A percentile compares a stretch with the other conserved stretches of the same genome.
These are phyloP conservation scores for Lepus timidus DNA, from an alignment of 2,113 vertebrate genomes.

Conservation along the genomic window DNA sequence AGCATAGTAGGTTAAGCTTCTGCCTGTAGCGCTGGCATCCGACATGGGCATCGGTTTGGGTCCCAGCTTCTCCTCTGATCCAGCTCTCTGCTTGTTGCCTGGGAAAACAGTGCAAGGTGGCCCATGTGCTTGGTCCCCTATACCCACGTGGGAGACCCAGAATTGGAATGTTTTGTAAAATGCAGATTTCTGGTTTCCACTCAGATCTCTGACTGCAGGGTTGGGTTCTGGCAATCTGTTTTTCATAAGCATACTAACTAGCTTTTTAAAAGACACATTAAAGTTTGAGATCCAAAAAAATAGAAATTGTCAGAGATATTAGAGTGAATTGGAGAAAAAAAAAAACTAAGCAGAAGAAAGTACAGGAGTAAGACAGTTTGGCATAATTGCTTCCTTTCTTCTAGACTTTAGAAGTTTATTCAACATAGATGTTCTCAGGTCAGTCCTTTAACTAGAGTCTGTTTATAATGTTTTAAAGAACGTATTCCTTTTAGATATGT, in stretches of 20 bases:
- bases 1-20: too few relatives aligned
- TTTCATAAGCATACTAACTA: background rate
- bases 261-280: conserved; percentile 10
- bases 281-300: background rate
- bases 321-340: conserved; percentile 35
- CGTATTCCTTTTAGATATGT: background rate
- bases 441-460: background rate
- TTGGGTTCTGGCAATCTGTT: background rate
- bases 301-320: background rate
- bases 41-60: too few relatives aligned
- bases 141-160: too few relatives aligned
- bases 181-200: background rate
- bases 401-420: background rate
- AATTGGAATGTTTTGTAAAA: background rate
- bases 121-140: too few relatives aligned
- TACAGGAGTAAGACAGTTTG: background rate
- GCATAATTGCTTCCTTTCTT: background rate
- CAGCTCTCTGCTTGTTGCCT: too few relatives aligned
- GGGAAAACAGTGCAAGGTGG: too few relatives aligned
- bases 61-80: too few relatives aligned
- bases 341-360: background rate
- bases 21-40: too few relatives aligned
- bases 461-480: background rate
- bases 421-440: background rate
- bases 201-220: background rate